A percentile compares a stretch with the other conserved stretches of the same genome.
Conservation (phyloP, 2,888 invertebrate species). For the Lampropteryx suffumata region DNA sequence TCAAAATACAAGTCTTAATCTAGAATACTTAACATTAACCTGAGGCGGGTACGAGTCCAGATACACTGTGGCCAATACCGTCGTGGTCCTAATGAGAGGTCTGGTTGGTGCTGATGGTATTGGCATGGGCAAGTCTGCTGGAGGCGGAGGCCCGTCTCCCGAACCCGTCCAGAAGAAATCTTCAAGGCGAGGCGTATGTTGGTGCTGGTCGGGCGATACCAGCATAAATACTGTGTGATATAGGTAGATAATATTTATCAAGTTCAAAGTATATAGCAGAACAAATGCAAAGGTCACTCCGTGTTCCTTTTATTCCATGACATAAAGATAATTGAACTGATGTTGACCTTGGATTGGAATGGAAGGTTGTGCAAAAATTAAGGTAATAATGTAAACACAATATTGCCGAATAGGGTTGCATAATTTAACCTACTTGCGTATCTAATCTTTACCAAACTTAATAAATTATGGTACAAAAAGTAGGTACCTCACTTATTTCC, state of each 20-base stretch:
- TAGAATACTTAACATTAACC: constrained; percentile 50
- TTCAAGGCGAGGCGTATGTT: constrained; percentile 84
- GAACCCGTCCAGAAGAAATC: constrained; percentile 96
- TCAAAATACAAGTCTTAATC: constrained; percentile 2
- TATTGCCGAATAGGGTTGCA: neutral
- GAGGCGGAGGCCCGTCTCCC: constrained; percentile 89
- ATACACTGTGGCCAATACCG: constrained; percentile 87
- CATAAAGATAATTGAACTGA: no score
- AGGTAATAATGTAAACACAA: neutral
- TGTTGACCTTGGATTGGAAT: neutral
- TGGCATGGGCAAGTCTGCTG: constrained; percentile 75
- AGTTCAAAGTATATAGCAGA: no score
- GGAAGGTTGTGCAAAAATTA: neutral
- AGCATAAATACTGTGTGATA: constrained; percentile 73
- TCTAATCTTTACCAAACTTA: neutral
- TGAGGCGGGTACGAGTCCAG: constrained; percentile 80
- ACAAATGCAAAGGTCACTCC: no score
- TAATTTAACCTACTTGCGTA: neutral
- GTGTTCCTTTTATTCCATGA: no score
- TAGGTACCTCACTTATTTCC: no score
- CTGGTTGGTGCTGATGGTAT: constrained; percentile 61
- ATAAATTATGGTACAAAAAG: no score
- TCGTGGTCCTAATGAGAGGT: constrained; percentile 85
- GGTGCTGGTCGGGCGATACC: constrained; percentile 69
- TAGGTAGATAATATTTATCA: no score